Conservation (phyloP, 2,888 invertebrate species). For the Perizoma flavofasciatum region DNA sequence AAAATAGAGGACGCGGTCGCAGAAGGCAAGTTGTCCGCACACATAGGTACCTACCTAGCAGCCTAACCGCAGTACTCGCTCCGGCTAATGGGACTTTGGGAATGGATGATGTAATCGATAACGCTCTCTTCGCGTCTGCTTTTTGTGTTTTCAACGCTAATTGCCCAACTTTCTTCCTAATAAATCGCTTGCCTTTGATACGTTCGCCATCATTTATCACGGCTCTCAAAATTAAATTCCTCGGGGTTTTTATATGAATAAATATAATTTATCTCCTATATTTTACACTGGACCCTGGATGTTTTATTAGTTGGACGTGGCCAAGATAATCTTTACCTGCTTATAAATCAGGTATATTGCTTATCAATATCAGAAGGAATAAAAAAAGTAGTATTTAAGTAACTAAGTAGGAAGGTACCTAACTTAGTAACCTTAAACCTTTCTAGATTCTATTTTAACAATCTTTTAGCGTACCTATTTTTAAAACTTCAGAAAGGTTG, state of each 20-base stretch:
- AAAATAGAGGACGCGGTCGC: conserved; percentile 29
- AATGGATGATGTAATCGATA: conserved; percentile 67
- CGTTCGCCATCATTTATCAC: conserved; percentile 54
- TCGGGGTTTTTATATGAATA: conserved; percentile 45
- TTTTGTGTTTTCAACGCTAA: conserved; percentile 69
- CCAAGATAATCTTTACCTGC: conserved; percentile 32
- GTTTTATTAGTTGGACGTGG: conserved; percentile 32
- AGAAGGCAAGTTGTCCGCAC: conserved; percentile 29
- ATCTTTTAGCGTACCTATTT: no score
- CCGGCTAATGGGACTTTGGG: conserved; percentile 62
- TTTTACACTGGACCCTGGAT: conserved; percentile 30
- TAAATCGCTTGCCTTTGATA: conserved; percentile 63
- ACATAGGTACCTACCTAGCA: conserved; percentile 1
- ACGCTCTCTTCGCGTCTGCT: conserved; percentile 57
- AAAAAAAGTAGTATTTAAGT: no score
- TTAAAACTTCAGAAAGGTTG: no score
- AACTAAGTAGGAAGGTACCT: no score
- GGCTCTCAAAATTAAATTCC: conserved; percentile 44
- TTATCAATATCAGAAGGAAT: no score
- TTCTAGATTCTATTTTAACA: no score
- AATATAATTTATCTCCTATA: conserved; percentile 42
- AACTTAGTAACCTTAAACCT: no score
- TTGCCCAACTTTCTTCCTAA: conserved; percentile 66
- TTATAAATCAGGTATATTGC: no score
- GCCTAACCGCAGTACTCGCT: conserved; percentile 34